Evolutionary conservation across 2,113 vertebrate species (phyloP), one percentile per base, ranked within the genome.

Genomic region (Drymodes brunneopygia): DNA sequence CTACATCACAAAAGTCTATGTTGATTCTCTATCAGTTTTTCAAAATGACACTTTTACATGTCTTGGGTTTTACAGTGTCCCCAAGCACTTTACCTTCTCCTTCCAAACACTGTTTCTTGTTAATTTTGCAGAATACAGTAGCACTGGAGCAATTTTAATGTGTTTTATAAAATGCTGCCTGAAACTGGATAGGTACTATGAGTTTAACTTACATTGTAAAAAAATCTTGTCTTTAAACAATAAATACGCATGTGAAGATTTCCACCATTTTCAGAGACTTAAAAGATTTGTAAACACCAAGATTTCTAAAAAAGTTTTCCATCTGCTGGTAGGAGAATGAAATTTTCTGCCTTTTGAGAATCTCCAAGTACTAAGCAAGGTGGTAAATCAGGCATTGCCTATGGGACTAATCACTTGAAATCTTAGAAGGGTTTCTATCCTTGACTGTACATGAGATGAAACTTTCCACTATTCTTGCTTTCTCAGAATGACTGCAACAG

Each of bases 1-100:
- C 9, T 57, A 65, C 1, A 1, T 44, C 42, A 74, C 22, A 11
- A 14, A 67, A 71, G 12, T 18, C 23, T 45, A 42, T 2, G 0
- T 2, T 56, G 35, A 69, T 28, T 2, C 69, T 35, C 12, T 33
- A 23, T 9, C 3, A 15, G 7, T 38, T 78, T 65, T 69, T 57
- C 20, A 67, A 65, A 65, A 57, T 15, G 3, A 57, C 19, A 33
- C 7, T 48, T 84, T n/a, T 33, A 66, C 1, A 0, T 40, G 2
- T 35, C 54, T 48, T 51, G 8, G 9, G 21, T 54, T 80, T 90
- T 72, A 82, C 11, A 57, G 6, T 18, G 27, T 40, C 17, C n/a
- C 48, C 45, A 81, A 57, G 35, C 10, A 65, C 20, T 48, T 70
- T 10, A 45, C 19, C 61, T 69, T 45, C 67, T 20, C 15, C 16